Conservation (phyloP, 2,888 invertebrate genomes). For the Eulithis testata region DNA sequence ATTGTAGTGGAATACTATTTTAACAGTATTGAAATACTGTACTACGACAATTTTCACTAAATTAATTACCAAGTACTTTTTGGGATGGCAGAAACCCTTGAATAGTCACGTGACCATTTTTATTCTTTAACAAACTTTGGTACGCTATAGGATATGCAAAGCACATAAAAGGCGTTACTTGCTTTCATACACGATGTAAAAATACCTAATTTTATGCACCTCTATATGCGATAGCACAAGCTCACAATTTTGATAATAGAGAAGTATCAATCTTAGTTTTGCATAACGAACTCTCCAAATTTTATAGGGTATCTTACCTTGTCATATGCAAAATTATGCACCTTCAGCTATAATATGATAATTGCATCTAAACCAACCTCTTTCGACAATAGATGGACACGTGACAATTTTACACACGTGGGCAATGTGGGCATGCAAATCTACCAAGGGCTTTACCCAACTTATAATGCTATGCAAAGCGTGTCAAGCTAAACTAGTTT, state of each 20-base stretch:
- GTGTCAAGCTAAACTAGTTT: slow-evolving; percentile 1
- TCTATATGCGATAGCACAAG: slow-evolving; percentile 4
- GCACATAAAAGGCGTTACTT: neutral
- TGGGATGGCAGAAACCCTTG: neutral
- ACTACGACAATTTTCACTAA: neutral
- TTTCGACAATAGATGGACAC: slow-evolving; percentile 21
- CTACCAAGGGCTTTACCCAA: slow-evolving; percentile 6
- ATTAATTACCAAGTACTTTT: neutral
- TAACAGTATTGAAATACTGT: no score
- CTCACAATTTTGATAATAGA: neutral
- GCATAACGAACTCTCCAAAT: neutral
- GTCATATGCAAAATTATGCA: slow-evolving; percentile 25
- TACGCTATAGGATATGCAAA: neutral
- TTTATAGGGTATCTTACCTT: neutral
- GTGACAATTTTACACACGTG: slow-evolving; percentile 9
- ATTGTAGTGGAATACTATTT: no score
- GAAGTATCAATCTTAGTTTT: neutral
- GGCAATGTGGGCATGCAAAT: slow-evolving; percentile 27
- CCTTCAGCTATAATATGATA: slow-evolving; percentile 6
- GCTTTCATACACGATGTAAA: neutral
- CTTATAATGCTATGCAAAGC: slow-evolving; percentile 16
- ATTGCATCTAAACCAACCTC: slow-evolving; percentile 14
- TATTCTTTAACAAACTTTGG: neutral
- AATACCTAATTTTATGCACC: slow-evolving; percentile 6
- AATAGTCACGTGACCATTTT: slow-evolving; percentile 6